Evolutionary conservation across 2,888 invertebrate genomes (phyloP), one percentile per base, ranked within the genome.

Genomic region (Colostygia pectinataria): DNA sequence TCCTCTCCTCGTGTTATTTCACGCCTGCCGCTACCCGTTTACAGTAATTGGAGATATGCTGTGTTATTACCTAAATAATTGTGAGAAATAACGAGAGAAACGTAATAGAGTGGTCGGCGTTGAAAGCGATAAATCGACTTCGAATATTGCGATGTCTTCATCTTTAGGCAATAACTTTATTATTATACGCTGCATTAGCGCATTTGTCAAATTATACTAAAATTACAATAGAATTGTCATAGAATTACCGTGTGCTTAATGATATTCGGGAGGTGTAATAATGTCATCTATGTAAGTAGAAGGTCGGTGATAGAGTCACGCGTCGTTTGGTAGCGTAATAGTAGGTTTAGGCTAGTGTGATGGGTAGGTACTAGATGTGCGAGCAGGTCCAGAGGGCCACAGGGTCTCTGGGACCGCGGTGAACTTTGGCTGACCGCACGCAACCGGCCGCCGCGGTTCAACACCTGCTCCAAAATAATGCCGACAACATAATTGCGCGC

Each of bases 221-320:
- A 55, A 57, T 59, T 25, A 57, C 45, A 60, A 69, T 71, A 63
- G 67, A 71, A 74, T 67, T 68, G 72, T 64, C 69, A 63, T 65
- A 66, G 65, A 74, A 73, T 68, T 67, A 72, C 64, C 64, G 61
- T 56, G 58, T 61, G 61, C 36, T 12, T 59, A 66, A 67, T 69
- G 73, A 71, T 76, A 77, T 75, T 74, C 69, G 66, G 65, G 37
- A 38, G 42, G 66, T 68, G 54, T 43, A 76, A 79, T 80, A 73
- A 78, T 77, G 78, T 79, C 77, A 72, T 75, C 74, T 68, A 33
- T 18, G 18, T 72, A 74, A 77, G 68, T 75, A 73, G 76, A 75
- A 77, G 6, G 33, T 5, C 57, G 59, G 57, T 71, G 77, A 68
- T 73, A 67, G 61, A 71, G 79, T 80, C 79, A 80, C 79, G 83